These are phyloP conservation scores for Oncorhynchus gorbuscha DNA, from an alignment of 2,113 vertebrate genomes.

Conservation along the genomic window DNA sequence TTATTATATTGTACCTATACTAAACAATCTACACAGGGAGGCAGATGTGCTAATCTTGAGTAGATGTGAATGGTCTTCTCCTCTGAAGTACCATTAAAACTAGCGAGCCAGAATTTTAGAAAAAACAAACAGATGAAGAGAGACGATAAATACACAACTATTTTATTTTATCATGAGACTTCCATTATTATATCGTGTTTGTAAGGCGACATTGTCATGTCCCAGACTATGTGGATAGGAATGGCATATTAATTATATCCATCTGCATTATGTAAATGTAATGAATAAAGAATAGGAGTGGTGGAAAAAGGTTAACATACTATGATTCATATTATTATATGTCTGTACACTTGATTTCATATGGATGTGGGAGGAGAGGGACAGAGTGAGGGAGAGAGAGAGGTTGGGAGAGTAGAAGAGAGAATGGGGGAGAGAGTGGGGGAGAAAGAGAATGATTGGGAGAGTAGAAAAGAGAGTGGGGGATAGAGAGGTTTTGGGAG, in stretches of 20 bases:
- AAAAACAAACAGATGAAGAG: conserved; percentile 30
- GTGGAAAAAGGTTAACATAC: conserved; percentile 45
- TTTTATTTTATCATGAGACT: conserved; percentile 42
- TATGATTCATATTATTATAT: conserved; percentile 39
- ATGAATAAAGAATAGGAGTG: conserved; percentile 40
- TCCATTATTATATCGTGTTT: conserved; percentile 35
- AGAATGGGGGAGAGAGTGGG: too few species aligned
- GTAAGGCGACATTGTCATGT: conserved; percentile 42
- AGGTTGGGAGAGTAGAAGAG: too few species aligned
- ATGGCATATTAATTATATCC: conserved; percentile 46
- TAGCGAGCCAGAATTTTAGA: background rate
- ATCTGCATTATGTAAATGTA: conserved; percentile 49
- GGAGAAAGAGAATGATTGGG: too few species aligned
- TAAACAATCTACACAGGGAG: background rate
- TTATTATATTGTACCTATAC: background rate
- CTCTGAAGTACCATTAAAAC: too few species aligned
- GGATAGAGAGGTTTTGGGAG: too few species aligned
- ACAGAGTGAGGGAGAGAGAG: background rate
- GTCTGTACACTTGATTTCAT: conserved; percentile 17
- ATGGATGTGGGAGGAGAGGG: conserved; percentile 15
- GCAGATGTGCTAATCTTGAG: too few species aligned
- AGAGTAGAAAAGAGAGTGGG: too few species aligned
- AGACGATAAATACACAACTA: conserved; percentile 29
- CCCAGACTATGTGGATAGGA: conserved; percentile 19
- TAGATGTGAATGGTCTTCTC: too few species aligned